These are phyloP conservation scores for Litoditis marina DNA, from an alignment of 2,888 invertebrate species.

Conservation along the genomic window DNA sequence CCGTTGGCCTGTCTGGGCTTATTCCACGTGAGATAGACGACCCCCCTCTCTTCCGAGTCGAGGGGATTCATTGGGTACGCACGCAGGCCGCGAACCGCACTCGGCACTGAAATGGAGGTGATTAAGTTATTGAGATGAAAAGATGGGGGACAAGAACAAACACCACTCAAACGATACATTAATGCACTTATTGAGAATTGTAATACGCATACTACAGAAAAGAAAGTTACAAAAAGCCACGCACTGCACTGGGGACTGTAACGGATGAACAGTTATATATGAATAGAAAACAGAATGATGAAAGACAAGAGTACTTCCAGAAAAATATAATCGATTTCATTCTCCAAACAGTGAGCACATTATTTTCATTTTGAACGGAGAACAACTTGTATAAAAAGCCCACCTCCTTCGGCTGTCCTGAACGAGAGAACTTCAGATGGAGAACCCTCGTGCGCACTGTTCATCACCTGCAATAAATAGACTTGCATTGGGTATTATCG, in stretches of 20 bases:
- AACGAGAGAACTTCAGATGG: constrained; percentile 80
- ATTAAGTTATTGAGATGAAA: constrained; percentile 3
- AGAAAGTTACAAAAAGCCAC: constrained; percentile 1
- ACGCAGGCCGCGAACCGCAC: constrained; percentile 50
- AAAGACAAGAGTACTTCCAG: too few relatives aligned
- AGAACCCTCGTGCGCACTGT: constrained; percentile 85
- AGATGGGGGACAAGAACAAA: constrained; percentile 5
- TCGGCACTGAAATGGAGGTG: constrained; percentile 46
- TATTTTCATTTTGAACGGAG: too few relatives aligned
- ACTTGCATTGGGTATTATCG: too few relatives aligned
- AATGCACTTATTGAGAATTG: neutral
- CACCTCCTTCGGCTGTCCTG: constrained; percentile 80
- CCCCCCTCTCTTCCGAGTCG: constrained; percentile 45
- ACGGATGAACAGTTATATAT: too few relatives aligned
- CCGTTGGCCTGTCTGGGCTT: constrained; percentile 88
- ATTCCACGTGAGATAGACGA: constrained; percentile 79
- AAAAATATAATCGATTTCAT: too few relatives aligned
- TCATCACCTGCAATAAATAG: constrained; percentile 73
- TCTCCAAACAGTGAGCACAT: too few relatives aligned
- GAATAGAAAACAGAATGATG: neutral
- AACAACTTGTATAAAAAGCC: too few relatives aligned
- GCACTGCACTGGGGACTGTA: too few relatives aligned
- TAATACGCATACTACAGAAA: constrained; percentile 14
- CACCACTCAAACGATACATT: constrained; percentile 11
- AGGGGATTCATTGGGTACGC: constrained; percentile 58